phyloP scores from a whole-genome alignment of 2,113 vertebrate species.

The Lagopus leucura region DNA sequence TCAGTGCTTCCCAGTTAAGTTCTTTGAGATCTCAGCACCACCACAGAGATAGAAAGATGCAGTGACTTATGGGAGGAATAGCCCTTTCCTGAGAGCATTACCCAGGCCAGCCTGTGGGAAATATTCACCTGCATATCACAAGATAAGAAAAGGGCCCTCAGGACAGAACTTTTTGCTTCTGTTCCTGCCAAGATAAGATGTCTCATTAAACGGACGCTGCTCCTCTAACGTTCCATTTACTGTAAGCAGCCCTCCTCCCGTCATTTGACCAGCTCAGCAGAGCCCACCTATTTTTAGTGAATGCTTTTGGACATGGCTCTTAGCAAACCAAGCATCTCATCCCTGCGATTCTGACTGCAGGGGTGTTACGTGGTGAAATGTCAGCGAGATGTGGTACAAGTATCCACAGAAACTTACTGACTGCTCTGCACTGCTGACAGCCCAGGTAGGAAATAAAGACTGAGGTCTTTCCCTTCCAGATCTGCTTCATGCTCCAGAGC shows the following conservation, averaged over 20 bases:
- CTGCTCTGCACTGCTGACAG: not conserved
- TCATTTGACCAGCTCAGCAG: not conserved
- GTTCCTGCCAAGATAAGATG: constrained; percentile 30
- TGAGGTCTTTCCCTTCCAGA: not conserved
- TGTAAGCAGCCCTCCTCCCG: not conserved
- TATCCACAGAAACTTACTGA: accelerated
- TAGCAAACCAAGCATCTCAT: not conserved
- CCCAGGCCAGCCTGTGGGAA: not conserved
- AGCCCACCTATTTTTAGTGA: constrained; percentile 11
- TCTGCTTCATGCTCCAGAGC: not conserved
- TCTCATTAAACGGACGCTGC: constrained; percentile 17
- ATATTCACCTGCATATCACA: constrained; percentile 35
- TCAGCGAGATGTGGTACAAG: not conserved
- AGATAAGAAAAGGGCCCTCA: constrained; percentile 42
- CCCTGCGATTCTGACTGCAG: not conserved
- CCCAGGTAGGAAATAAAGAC: accelerated
- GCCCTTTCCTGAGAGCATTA: constrained; percentile 24
- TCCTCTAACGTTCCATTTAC: not conserved
- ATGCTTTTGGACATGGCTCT: not conserved
- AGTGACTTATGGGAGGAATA: not conserved
- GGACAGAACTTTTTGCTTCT: constrained; percentile 23
- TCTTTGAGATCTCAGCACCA: not conserved
- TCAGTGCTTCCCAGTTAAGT: not conserved
- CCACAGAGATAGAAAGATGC: not conserved
- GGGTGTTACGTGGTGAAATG: not conserved